Conservation (phyloP, 2,888 invertebrate genomes). For the Pemphredon lugubris region DNA sequence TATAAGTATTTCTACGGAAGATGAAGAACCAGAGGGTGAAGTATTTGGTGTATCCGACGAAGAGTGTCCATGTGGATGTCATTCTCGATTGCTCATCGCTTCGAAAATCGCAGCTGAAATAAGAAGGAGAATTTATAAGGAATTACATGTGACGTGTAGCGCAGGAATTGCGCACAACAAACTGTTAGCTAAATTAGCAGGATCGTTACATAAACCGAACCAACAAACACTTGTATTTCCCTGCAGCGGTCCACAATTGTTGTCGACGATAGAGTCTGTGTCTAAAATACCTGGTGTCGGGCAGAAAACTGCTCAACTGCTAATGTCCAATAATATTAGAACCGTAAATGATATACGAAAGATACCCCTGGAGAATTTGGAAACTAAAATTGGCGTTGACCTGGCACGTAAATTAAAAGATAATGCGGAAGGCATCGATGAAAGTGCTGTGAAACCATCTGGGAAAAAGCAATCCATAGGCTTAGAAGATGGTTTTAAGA, state of each 20-base stretch:
- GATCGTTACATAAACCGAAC: constrained; percentile 89
- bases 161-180: constrained; percentile 94
- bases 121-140: constrained; percentile 85
- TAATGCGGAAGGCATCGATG: constrained; percentile 89
- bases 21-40: constrained; percentile 82
- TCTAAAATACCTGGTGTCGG: constrained; percentile 90
- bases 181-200: constrained; percentile 89
- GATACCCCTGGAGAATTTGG: constrained; percentile 83
- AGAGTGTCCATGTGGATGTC: constrained; percentile 89
- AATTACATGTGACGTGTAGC: constrained; percentile 89
- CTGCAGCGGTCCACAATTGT: constrained; percentile 85
- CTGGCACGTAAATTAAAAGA: constrained; percentile 87
- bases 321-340: constrained; percentile 86
- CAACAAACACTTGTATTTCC: constrained; percentile 91
- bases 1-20: constrained; percentile 43
- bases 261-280: constrained; percentile 85
- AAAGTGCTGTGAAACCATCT: constrained; percentile 86
- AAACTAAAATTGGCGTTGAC: constrained; percentile 85
- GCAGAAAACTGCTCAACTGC: constrained; percentile 85
- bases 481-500: constrained; percentile 89
- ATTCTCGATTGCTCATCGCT: constrained; percentile 86
- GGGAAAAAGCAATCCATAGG: constrained; percentile 91
- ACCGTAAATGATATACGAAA: constrained; percentile 87
- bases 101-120: constrained; percentile 90
- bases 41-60: constrained; percentile 83